phyloP scores from a whole-genome alignment of 1,140 invertebrate species.

The Sycophaga agraensis region DNA sequence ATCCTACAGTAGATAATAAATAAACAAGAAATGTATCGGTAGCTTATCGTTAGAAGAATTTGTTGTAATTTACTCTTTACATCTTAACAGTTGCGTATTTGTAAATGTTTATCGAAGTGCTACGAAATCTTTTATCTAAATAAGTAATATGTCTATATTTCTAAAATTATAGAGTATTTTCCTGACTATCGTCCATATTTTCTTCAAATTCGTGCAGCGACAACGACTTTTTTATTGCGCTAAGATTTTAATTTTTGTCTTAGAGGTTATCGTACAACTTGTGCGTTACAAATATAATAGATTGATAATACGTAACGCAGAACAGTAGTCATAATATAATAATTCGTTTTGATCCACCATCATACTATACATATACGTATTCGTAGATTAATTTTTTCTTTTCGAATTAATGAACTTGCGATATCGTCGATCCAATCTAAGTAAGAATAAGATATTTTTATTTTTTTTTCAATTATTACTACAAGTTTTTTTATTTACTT shows the following conservation, averaged over 20 bases:
- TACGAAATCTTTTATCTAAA: constrained; percentile 33
- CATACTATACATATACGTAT: constrained; percentile 33
- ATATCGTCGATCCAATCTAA: constrained; percentile 17
- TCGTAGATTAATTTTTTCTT: constrained; percentile 30
- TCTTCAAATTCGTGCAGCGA: constrained; percentile 20
- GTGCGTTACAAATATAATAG: constrained; percentile 24
- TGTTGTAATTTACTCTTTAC: constrained; percentile 5
- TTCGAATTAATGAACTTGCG: constrained; percentile 28
- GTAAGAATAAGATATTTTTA: constrained; percentile 27
- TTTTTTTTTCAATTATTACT: constrained; percentile 21
- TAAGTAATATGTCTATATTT: constrained; percentile 37
- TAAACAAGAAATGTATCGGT: too few species aligned
- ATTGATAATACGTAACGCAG: constrained; percentile 20
- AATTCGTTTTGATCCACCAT: constrained; percentile 27
- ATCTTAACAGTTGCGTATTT: constrained; percentile 8
- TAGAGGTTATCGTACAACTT: constrained; percentile 9
- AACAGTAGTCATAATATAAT: constrained; percentile 30
- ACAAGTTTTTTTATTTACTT: constrained; percentile 20
- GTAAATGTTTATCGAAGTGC: constrained; percentile 26
- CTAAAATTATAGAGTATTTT: constrained; percentile 42
- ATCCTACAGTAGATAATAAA: too few species aligned
- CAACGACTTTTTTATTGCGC: constrained; percentile 26
- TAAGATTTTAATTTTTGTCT: constrained; percentile 9
- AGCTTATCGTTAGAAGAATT: constrained; percentile 3
- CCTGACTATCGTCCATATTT: constrained; percentile 28